These are phyloP conservation scores for Uloborus plumipes DNA, from an alignment of 2,888 invertebrate genomes.

Conservation along the genomic window DNA sequence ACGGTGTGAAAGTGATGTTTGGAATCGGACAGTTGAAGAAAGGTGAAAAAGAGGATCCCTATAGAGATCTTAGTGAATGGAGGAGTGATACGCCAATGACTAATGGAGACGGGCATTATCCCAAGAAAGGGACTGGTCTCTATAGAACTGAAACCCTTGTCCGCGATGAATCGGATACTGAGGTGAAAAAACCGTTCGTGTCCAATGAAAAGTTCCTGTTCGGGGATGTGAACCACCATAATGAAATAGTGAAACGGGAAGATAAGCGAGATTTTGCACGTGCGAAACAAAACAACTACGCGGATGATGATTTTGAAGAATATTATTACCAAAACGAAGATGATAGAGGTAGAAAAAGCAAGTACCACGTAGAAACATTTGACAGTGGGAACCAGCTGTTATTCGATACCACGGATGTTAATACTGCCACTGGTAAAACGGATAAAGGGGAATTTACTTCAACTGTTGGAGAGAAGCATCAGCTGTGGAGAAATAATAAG, in stretches of 20 bases:
- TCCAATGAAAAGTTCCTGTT: slow-evolving; percentile 38
- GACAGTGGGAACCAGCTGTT: slow-evolving; percentile 57
- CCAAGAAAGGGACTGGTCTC: slow-evolving; percentile 7
- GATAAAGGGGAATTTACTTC: slow-evolving; percentile 54
- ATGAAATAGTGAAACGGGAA: slow-evolving; percentile 28
- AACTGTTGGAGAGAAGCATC: slow-evolving; percentile 57
- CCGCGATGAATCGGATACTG: slow-evolving; percentile 46
- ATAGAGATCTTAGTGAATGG: neutral
- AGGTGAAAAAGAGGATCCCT: slow-evolving; percentile 1
- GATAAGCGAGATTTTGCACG: neutral
- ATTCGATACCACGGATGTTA: slow-evolving; percentile 44
- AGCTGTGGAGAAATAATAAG: slow-evolving; percentile 58
- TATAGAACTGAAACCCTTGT: slow-evolving; percentile 47
- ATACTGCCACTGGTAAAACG: slow-evolving; percentile 37
- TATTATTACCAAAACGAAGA: slow-evolving; percentile 35
- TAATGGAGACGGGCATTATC: slow-evolving; percentile 4
- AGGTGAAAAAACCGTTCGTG: slow-evolving; percentile 43
- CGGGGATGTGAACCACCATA: slow-evolving; percentile 27
- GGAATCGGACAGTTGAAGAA: slow-evolving; percentile 40
- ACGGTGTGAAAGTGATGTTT: slow-evolving; percentile 65
- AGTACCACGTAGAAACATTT: slow-evolving; percentile 55
- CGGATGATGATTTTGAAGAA: slow-evolving; percentile 15
- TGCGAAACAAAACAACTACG: neutral
- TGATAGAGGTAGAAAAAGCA: slow-evolving; percentile 27
- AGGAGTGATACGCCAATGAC: neutral